Base-by-base conservation (phyloP, 2,888 invertebrate species). In the Eumerus sabulonum region DNA sequence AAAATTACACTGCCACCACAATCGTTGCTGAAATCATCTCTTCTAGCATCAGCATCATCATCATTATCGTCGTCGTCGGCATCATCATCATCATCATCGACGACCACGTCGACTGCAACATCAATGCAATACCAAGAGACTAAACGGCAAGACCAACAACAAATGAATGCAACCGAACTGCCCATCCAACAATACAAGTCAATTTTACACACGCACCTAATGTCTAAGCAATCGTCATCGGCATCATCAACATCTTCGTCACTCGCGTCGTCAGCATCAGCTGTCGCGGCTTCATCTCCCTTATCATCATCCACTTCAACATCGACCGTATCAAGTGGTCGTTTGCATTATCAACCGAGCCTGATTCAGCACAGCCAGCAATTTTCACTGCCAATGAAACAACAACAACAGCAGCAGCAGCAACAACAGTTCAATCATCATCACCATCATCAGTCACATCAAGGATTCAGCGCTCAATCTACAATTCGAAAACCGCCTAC, bases 131-230 rank as follows among this genome's bases (percentile, higher is more conserved):
- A 59, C 18, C 68, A 71, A 54, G 73, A 76, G 72, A 74, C 60
- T 77, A 79, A 81, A 77, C 82, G 63, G 45, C 77, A 79, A 67
- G 62, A 67, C 70, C 81, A 76, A 67, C 74, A 76, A 81, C 73
- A 63, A 79, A 57, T 36, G 42, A 66, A 66, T 64, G 47, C 60
- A 73, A 72, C 53, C 53, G 62, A 70, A 72, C 81, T 76, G 71
- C 70, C 82, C 60, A 82, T 77, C 27, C 73, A 81, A 53, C 73
- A 85, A 70, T 87, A 88, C 83, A 87, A 86, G 84, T 88, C 88
- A 82, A 88, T 88, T 83, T 82, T 88, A 82, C 88, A 88, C 83
- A 84, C 88, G 82, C 88, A 88, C 84, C 84, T 88, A 84, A 86
- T 88, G 86, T 86, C 88, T 76, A 87, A 88, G 83, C 87, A 86